Conservation (phyloP, 2,113 vertebrate species). For the Oenanthe oenanthe region DNA sequence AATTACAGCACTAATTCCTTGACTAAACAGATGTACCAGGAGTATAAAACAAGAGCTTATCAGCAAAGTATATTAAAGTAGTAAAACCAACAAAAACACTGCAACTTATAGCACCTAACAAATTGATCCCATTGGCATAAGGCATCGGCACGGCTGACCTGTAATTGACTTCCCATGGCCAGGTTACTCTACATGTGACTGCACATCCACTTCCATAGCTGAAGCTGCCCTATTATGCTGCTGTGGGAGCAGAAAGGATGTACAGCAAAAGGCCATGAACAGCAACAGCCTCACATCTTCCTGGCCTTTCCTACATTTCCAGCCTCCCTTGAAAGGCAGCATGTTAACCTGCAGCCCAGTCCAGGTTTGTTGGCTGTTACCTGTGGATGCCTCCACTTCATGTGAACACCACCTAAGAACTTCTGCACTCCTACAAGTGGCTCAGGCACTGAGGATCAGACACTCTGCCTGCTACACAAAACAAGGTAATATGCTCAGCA, state of each 20-base stretch:
- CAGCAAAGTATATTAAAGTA: not conserved
- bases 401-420: not conserved
- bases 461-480: too few relatives aligned
- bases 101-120: not conserved
- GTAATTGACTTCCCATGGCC: not conserved
- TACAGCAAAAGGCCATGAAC: not conserved
- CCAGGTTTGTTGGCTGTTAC: not conserved
- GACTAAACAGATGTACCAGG: not conserved
- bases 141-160: not conserved
- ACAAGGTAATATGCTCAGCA: not conserved
- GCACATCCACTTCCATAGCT: not conserved
- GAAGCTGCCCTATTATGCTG: not conserved
- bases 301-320: not conserved
- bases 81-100: not conserved
- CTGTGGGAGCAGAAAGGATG: not conserved
- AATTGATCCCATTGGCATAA: not conserved
- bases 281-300: rapidly evolving
- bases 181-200: not conserved
- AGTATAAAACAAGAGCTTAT: not conserved
- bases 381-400: not conserved
- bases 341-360: not conserved
- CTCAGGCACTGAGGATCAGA: not conserved
- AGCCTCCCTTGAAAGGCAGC: not conserved
- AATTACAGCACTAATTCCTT: not conserved
- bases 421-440: too few relatives aligned